Conservation (phyloP, 2,888 invertebrate species). For the Athripsodes cinereus region DNA sequence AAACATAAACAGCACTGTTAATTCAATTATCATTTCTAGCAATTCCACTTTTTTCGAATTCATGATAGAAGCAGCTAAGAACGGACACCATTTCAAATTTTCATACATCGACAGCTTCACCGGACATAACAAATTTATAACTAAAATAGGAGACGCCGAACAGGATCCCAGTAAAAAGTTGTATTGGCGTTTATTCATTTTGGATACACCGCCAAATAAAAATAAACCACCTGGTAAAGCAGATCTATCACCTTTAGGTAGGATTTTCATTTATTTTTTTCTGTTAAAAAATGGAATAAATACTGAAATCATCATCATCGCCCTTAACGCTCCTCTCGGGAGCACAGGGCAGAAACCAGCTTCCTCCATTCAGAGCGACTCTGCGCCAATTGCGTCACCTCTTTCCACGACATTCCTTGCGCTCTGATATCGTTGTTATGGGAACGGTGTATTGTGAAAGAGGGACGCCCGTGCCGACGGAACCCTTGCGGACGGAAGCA, state of each 20-base stretch:
- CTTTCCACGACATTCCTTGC: too few species aligned
- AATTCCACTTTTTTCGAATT: not conserved
- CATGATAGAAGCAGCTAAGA: not conserved
- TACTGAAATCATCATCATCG: too few species aligned
- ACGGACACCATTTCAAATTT: not conserved
- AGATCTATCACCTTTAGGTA: not conserved
- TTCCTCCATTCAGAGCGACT: too few species aligned
- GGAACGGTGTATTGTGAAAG: too few species aligned
- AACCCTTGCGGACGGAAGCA: too few species aligned
- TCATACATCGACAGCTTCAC: not conserved
- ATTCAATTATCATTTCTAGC: not conserved
- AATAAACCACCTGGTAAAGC: not conserved
- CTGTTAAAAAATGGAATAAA: too few species aligned
- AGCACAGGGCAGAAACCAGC: too few species aligned
- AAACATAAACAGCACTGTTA: too few species aligned
- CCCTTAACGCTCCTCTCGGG: too few species aligned
- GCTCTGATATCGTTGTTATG: too few species aligned
- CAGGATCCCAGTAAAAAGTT: not conserved
- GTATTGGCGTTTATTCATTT: not conserved
- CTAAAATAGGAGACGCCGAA: not conserved
- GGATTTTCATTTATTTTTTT: not conserved
- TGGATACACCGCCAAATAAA: not conserved
- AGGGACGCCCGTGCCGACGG: too few species aligned
- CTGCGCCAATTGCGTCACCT: too few species aligned
- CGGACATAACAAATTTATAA: not conserved